These are phyloP conservation scores for Manduca sexta DNA, from an alignment of 1,140 invertebrate genomes.

Conservation along the genomic window DNA sequence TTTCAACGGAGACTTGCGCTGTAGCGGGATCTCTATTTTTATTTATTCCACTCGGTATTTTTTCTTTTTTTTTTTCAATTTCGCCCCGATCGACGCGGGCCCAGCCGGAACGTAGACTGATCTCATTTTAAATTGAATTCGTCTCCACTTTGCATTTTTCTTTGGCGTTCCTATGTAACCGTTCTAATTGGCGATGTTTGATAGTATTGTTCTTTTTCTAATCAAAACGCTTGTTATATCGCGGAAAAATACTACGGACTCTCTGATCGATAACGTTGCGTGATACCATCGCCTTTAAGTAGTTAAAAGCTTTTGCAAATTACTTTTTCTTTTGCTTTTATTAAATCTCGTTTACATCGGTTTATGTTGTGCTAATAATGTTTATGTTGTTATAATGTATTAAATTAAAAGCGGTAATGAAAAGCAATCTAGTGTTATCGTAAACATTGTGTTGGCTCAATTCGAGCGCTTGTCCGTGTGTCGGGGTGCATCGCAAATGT, in stretches of 20 bases:
- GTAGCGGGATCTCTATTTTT: constrained; percentile 73
- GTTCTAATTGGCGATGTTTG: constrained; percentile 66
- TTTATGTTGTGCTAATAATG: no score
- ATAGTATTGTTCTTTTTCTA: constrained; percentile 48
- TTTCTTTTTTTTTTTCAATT: constrained; percentile 73
- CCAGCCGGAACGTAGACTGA: constrained; percentile 61
- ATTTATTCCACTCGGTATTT: constrained; percentile 61
- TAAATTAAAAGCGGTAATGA: constrained; percentile 5
- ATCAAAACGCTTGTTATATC: constrained; percentile 29
- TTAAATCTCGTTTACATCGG: no score
- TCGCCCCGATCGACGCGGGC: constrained; percentile 60
- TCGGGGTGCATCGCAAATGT: constrained; percentile 12
- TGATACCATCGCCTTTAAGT: constrained; percentile 31
- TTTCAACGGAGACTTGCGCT: constrained; percentile 72
- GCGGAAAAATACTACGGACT: constrained; percentile 20
- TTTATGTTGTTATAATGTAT: not conserved
- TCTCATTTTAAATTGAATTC: constrained; percentile 72
- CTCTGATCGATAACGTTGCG: constrained; percentile 36
- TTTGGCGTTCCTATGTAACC: constrained; percentile 49
- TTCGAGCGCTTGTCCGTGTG: constrained; percentile 9
- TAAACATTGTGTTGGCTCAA: constrained; percentile 1
- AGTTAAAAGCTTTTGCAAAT: constrained; percentile 36
- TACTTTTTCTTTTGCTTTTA: constrained; percentile 24
- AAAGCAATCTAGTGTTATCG: constrained; percentile 3
- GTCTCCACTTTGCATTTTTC: constrained; percentile 58